phyloP scores from a whole-genome alignment of 2,113 vertebrate species.

The Lepus timidus region DNA sequence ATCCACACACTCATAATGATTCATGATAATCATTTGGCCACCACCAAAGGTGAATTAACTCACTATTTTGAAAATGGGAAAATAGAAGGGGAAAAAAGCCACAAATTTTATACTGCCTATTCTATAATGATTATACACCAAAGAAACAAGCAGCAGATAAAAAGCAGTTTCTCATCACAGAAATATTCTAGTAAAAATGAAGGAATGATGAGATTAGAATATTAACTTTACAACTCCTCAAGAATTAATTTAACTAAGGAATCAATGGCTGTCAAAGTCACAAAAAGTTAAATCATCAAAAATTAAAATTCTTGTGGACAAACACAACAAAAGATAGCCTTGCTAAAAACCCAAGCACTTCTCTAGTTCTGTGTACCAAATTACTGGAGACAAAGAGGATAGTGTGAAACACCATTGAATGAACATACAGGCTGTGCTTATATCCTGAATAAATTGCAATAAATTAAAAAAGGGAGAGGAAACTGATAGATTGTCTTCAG shows the following conservation, averaged over 20 bases:
- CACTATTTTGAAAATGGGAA: slow-evolving; percentile 44
- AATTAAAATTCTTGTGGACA: not conserved
- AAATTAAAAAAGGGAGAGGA: not conserved
- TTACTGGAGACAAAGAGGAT: not conserved
- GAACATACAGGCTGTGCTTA: not conserved
- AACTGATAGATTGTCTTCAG: not conserved
- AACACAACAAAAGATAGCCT: not conserved
- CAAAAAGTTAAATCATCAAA: not conserved
- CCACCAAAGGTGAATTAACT: not conserved
- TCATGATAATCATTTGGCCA: not conserved
- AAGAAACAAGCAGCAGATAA: not conserved
- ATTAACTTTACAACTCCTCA: not conserved
- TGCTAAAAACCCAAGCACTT: not conserved
- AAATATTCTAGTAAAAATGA: not conserved
- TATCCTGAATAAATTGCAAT: not conserved
- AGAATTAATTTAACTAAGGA: not conserved
- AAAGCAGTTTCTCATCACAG: not conserved
- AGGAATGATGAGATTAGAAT: not conserved
- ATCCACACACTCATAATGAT: not conserved
- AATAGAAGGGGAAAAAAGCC: not conserved
- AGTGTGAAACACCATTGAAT: not conserved
- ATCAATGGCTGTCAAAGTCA: not conserved
- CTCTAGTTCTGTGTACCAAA: not conserved
- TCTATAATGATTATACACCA: not conserved
- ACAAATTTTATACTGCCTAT: not conserved